Percentiles rank a stretch among this genome's conserved stretches.
Conservation (phyloP, 2,888 invertebrate genomes). For the Leptinotarsa tumamoca region DNA sequence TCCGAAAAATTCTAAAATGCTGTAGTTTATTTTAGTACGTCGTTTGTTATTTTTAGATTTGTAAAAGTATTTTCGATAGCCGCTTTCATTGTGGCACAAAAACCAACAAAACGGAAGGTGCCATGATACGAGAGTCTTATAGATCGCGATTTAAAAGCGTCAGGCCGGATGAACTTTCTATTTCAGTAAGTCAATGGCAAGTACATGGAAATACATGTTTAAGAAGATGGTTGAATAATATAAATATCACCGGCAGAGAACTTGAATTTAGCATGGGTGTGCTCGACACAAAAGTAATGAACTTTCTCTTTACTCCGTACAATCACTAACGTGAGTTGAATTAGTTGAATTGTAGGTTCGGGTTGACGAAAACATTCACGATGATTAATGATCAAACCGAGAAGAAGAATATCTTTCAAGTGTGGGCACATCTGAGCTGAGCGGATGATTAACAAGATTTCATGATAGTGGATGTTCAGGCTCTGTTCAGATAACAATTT, state of each 20-base stretch:
- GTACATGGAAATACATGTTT: conserved; percentile 5
- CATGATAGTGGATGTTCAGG: too few species aligned
- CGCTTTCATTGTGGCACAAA: conserved; percentile 24
- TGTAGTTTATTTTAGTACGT: conserved; percentile 24
- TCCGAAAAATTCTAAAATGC: conserved; percentile 13
- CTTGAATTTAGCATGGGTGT: conserved; percentile 9
- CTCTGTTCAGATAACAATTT: too few species aligned
- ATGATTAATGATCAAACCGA: neutral
- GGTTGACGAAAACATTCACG: neutral
- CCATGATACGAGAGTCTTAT: conserved; percentile 26
- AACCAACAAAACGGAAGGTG: conserved; percentile 31
- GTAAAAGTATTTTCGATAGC: conserved; percentile 27
- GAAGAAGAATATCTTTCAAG: neutral
- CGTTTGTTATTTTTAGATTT: conserved; percentile 29
- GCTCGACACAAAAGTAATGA: neutral
- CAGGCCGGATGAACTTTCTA: conserved; percentile 31
- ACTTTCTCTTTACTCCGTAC: neutral
- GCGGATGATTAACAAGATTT: too few species aligned
- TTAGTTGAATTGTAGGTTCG: neutral
- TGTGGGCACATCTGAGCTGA: too few species aligned
- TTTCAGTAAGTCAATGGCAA: conserved; percentile 27
- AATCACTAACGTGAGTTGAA: neutral
- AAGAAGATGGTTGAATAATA: neutral
- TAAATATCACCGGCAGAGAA: conserved; percentile 9
- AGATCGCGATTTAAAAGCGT: conserved; percentile 23